Conservation (phyloP, 2,888 invertebrate genomes). For the Agrotis segetum region DNA sequence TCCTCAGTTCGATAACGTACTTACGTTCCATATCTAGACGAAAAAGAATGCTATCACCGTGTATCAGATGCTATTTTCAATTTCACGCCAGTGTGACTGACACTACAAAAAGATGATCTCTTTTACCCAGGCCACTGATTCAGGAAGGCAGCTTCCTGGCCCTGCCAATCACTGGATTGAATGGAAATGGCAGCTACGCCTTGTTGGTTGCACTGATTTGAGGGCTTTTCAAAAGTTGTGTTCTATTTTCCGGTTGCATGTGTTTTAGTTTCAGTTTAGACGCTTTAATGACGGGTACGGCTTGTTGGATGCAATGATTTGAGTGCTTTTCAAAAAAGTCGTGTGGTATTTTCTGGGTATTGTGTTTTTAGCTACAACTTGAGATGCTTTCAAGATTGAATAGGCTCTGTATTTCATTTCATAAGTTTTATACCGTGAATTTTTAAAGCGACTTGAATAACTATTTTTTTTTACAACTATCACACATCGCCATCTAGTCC, state of each 20-base stretch:
- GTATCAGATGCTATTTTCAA: slow-evolving; percentile 10
- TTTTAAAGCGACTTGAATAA: too few relatives aligned
- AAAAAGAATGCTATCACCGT: slow-evolving; percentile 6
- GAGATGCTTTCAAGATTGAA: too few relatives aligned
- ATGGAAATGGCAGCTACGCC: not conserved
- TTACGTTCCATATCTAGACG: slow-evolving; percentile 15
- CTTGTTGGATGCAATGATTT: not conserved
- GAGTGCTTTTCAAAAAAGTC: not conserved
- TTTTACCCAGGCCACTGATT: not conserved
- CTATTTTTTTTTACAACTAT: too few relatives aligned
- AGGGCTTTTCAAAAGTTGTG: not conserved
- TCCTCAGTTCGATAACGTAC: slow-evolving; percentile 21
- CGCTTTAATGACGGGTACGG: not conserved
- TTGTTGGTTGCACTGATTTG: not conserved
- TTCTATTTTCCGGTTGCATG: not conserved
- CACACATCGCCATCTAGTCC: too few relatives aligned
- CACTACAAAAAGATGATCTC: not conserved
- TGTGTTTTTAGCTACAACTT: too few relatives aligned
- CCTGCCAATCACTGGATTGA: not conserved
- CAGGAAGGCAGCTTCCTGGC: not conserved
- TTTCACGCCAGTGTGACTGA: not conserved
- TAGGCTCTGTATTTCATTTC: too few relatives aligned
- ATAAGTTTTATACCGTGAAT: too few relatives aligned
- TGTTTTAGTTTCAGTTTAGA: not conserved
- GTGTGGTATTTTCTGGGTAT: not conserved